Percentiles rank a stretch among this genome's conserved stretches.
Evolutionary conservation across 1,140 invertebrate genomes (phyloP).

Genomic region (Panulirus ornatus): DNA sequence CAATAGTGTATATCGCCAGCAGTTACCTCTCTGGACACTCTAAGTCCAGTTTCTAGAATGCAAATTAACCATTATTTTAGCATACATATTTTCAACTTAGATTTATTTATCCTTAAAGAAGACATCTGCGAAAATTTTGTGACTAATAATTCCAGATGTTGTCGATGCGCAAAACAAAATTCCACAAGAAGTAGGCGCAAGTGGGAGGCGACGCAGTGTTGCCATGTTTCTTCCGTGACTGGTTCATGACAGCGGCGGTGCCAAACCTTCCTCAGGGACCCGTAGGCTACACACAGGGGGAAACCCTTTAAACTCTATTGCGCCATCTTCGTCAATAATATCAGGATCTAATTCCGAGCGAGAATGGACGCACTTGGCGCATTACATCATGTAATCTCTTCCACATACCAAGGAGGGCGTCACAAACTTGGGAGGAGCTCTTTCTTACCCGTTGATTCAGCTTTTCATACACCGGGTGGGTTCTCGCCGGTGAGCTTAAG

Average conservation of each 20-base stretch:
- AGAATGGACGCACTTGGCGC: not conserved
- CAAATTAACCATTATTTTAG: too few relatives aligned
- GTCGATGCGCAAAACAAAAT: constrained; percentile 1
- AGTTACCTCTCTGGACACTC: too few relatives aligned
- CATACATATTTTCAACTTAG: too few relatives aligned
- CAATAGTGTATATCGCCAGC: not conserved
- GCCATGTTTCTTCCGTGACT: not conserved
- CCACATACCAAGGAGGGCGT: not conserved
- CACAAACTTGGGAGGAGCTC: not conserved
- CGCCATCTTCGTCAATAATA: not conserved
- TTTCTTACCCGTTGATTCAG: too few relatives aligned
- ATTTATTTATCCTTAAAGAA: too few relatives aligned
- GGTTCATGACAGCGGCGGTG: not conserved
- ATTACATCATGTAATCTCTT: not conserved
- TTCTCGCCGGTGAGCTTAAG: too few relatives aligned
- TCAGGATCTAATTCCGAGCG: not conserved
- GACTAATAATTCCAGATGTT: not conserved
- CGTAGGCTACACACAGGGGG: not conserved
- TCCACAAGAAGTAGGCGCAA: not conserved
- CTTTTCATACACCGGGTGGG: too few relatives aligned
- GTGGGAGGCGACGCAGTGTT: constrained; percentile 30
- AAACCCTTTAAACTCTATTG: not conserved
- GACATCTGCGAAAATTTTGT: too few relatives aligned
- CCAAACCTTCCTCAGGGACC: not conserved
- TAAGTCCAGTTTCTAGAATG: too few relatives aligned